Percentiles rank a stretch among this genome's conserved stretches.
These are phyloP conservation scores for Cettia cetti DNA, from an alignment of 2,113 vertebrate genomes.

Conservation along the genomic window DNA sequence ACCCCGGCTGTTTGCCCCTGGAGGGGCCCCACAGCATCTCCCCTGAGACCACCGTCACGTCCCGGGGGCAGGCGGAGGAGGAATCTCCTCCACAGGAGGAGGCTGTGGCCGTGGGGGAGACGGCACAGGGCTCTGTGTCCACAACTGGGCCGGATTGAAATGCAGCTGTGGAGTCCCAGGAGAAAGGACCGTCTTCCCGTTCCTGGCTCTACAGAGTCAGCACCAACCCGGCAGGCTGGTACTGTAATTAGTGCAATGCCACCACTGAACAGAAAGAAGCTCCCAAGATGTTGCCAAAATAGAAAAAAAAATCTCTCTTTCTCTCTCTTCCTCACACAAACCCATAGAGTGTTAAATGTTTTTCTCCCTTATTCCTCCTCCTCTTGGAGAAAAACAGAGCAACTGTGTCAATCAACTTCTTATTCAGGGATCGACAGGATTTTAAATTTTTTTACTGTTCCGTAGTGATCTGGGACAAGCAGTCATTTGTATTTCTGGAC, in stretches of 20 bases:
- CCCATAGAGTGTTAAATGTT: conserved; percentile 10
- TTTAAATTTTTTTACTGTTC: conserved; percentile 74
- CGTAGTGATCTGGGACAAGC: conserved; percentile 49
- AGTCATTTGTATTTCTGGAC: conserved; percentile 46
- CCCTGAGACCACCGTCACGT: conserved; percentile 91
- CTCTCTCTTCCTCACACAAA: neutral
- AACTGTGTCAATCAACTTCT: conserved; percentile 72
- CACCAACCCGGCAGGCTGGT: conserved; percentile 59
- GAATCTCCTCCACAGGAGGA: conserved; percentile 89
- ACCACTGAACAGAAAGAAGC: conserved; percentile 55
- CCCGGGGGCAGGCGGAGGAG: conserved; percentile 85
- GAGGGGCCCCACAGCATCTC: conserved; percentile 94
- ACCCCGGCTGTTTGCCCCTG: conserved; percentile 89
- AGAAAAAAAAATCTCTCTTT: conserved; percentile 42
- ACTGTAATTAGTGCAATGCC: conserved; percentile 69
- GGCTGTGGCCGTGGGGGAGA: conserved; percentile 77
- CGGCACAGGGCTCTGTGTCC: conserved; percentile 89
- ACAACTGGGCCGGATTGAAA: conserved; percentile 93
- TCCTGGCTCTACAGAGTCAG: conserved; percentile 42
- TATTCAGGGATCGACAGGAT: conserved; percentile 83
- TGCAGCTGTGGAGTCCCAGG: neutral
- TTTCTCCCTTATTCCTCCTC: conserved; percentile 62
- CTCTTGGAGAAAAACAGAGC: conserved; percentile 63
- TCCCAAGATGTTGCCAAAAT: conserved; percentile 74
- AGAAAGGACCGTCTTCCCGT: conserved; percentile 59